Percentiles rank a stretch among this genome's conserved stretches.
Evolutionary conservation across 1,140 invertebrate genomes (phyloP).

Genomic region (Drosophila obscura): DNA sequence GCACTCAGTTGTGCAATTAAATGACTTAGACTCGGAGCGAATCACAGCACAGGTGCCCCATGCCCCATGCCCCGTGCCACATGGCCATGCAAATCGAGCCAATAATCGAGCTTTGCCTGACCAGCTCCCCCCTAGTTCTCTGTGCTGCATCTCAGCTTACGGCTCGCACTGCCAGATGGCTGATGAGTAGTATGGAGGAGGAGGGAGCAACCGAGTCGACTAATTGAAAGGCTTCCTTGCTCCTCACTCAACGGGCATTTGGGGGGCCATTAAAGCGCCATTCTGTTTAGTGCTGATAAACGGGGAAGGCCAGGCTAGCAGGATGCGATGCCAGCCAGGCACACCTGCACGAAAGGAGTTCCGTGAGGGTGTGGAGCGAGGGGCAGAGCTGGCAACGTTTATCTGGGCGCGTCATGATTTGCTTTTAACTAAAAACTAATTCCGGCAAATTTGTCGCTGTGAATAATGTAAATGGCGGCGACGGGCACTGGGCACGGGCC

Average conservation of each 20-base stretch:
- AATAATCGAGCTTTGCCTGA: constrained; percentile 39
- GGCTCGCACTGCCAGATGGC: background rate
- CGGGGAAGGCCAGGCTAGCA: background rate
- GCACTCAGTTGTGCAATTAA: too few relatives aligned
- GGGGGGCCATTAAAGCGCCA: constrained; percentile 27
- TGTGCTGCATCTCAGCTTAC: constrained; percentile 3
- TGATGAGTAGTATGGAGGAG: background rate
- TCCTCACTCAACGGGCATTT: background rate
- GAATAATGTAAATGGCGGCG: constrained; percentile 62
- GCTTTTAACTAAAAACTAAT: constrained; percentile 79
- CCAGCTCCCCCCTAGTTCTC: background rate
- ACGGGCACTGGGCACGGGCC: background rate
- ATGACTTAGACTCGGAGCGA: too few relatives aligned
- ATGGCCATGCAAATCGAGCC: constrained; percentile 35
- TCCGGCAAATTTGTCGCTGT: constrained; percentile 69
- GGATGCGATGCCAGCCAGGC: too few relatives aligned
- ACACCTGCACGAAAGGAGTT: constrained; percentile 11
- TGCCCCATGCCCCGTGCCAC: background rate
- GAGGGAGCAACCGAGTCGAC: constrained; percentile 18
- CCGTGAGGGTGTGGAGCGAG: background rate
- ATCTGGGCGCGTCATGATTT: constrained; percentile 68
- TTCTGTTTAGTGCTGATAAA: constrained; percentile 50
- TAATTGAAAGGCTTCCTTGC: constrained; percentile 34
- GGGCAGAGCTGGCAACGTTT: constrained; percentile 20
- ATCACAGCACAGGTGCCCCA: too few relatives aligned